Conservation (phyloP, 2,888 invertebrate genomes). For the Tachina lurida region DNA sequence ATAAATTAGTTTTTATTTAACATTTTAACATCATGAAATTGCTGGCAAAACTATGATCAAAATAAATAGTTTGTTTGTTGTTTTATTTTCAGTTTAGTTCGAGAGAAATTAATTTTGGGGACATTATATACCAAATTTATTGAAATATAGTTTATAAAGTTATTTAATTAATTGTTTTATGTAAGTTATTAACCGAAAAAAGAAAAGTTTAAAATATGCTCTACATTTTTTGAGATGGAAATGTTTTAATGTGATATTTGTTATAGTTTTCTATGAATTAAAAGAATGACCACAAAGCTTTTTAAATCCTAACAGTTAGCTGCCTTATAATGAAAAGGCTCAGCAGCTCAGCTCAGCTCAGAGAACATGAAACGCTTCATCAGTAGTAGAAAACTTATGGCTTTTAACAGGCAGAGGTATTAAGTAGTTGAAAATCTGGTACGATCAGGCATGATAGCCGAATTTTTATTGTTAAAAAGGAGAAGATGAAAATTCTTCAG, state of each 20-base stretch:
- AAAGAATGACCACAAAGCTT: no score
- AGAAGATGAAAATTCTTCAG: no score
- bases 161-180: slow-evolving; percentile 33
- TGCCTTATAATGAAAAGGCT: no score
- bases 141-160: slow-evolving; percentile 8
- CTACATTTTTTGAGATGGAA: background rate
- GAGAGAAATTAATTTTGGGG: background rate
- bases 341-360: no score
- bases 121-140: slow-evolving; percentile 46
- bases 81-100: slow-evolving; percentile 40
- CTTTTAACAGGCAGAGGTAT: no score
- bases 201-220: background rate
- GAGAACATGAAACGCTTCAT: no score
- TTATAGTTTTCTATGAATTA: background rate
- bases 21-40: slow-evolving; percentile 37
- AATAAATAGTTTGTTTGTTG: slow-evolving; percentile 36
- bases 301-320: no score
- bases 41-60: slow-evolving; percentile 16
- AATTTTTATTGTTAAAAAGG: no score
- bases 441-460: no score
- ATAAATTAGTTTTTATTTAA: slow-evolving; percentile 58
- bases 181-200: background rate
- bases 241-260: background rate
- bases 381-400: no score
- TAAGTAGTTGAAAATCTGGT: no score